Percentiles rank a stretch among this genome's conserved stretches.
Conservation (phyloP, 2,888 invertebrate genomes). For the Dolichopus griseipennis region DNA sequence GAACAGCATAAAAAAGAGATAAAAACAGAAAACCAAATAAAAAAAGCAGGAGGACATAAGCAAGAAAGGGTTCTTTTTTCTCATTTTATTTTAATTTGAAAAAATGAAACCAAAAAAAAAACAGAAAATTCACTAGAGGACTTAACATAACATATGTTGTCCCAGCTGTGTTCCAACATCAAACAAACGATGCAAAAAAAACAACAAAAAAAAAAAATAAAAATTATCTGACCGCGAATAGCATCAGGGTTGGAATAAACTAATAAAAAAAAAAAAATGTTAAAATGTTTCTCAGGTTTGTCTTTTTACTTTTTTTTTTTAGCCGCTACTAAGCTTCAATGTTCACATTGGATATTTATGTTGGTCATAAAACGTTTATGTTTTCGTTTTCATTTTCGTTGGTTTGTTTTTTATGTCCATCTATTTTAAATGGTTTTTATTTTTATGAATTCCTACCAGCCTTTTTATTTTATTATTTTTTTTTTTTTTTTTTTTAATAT, state of each 20-base stretch:
- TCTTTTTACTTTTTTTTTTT: too few species aligned
- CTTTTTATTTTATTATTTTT: neutral
- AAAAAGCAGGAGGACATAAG: neutral
- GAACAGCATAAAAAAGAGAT: neutral
- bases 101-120: neutral
- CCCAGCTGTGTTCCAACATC: neutral
- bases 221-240: neutral
- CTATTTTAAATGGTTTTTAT: neutral
- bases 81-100: neutral
- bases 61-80: neutral
- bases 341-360: slow-evolving; percentile 4
- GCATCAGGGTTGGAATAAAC: neutral
- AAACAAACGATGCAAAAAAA: neutral
- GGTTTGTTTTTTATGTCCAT: neutral
- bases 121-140: slow-evolving; percentile 2
- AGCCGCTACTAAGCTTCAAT: neutral
- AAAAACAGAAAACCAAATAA: neutral
- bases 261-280: too few species aligned
- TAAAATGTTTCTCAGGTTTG: too few species aligned
- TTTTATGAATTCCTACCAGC: neutral
- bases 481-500: neutral
- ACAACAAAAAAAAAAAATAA: neutral
- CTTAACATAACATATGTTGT: slow-evolving; percentile 6
- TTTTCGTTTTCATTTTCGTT: neutral
- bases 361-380: neutral